phyloP scores from a whole-genome alignment of 1,140 invertebrate genomes.

The Drosophila sulfurigaster region DNA sequence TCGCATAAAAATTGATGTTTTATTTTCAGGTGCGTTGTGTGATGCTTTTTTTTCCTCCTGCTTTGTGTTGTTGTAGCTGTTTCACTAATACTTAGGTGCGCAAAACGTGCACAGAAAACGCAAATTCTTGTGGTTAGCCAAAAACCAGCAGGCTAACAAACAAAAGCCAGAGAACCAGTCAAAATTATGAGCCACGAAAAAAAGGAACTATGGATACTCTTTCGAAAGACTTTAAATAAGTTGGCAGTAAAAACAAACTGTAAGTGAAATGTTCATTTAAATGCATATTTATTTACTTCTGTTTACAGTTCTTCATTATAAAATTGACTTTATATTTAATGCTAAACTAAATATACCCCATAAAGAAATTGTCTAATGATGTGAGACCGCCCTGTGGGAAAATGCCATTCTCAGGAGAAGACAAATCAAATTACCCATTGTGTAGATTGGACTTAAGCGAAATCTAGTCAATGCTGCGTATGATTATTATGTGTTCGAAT shows the following conservation, averaged over 20 bases:
- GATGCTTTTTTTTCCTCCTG: conserved; percentile 6
- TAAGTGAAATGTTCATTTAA: no score
- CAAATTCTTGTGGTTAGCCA: conserved; percentile 59
- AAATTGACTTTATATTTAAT: not conserved
- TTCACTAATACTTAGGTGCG: conserved; percentile 45
- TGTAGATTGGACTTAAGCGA: conserved; percentile 10
- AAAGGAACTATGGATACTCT: conserved; percentile 10
- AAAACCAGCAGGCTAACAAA: conserved; percentile 52
- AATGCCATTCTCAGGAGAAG: conserved; percentile 2
- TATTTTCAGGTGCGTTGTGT: conserved; percentile 63
- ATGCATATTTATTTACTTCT: no score
- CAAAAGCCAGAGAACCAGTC: conserved; percentile 16
- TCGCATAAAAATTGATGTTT: conserved; percentile 82
- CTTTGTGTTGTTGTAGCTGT: conserved; percentile 25
- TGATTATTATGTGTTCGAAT: conserved; percentile 13
- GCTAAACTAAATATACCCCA: not conserved
- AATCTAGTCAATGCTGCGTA: conserved; percentile 23
- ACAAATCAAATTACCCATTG: conserved; percentile 29
- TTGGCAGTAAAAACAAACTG: no score
- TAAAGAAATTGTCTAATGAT: not conserved
- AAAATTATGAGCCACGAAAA: conserved; percentile 15
- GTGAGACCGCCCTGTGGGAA: conserved; percentile 12
- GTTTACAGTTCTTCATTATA: not conserved
- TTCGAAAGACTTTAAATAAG: not conserved
- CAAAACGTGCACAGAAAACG: conserved; percentile 79